Percentiles rank a stretch among this genome's conserved stretches.
Evolutionary conservation across 2,888 invertebrate genomes (phyloP).

Genomic region (Drosophila melanosoma): DNA sequence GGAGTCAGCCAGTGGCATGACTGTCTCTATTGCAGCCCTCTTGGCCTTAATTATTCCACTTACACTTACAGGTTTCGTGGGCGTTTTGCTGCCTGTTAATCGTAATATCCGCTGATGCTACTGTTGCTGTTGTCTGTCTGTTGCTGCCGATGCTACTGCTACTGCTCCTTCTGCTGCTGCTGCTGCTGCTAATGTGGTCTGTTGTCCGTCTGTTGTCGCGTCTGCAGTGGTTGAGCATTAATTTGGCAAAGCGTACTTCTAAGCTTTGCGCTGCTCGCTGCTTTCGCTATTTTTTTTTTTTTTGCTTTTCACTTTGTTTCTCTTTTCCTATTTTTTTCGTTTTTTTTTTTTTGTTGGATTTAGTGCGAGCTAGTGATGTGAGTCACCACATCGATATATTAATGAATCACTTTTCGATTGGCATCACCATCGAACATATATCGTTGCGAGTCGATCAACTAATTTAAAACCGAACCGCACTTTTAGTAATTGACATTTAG

Average conservation of each 20-base stretch:
- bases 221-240: constrained; percentile 15
- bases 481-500: not conserved
- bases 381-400: constrained; percentile 13
- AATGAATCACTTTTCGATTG: constrained; percentile 3
- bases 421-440: not conserved
- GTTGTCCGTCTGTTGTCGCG: constrained; percentile 12
- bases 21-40: constrained; percentile 47
- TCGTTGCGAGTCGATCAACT: constrained; percentile 6
- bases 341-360: constrained; percentile 35
- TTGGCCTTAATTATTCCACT: constrained; percentile 49
- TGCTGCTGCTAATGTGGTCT: constrained; percentile 16
- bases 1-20: constrained; percentile 84
- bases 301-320: constrained; percentile 47
- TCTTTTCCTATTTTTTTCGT: constrained; percentile 15
- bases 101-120: constrained; percentile 17
- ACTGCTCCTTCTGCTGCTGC: constrained; percentile 7
- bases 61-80: constrained; percentile 49
- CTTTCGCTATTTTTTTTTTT: constrained; percentile 37
- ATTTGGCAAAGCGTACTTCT: constrained; percentile 31
- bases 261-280: constrained; percentile 38
- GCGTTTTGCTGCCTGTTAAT: constrained; percentile 45
- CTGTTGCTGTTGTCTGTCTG: constrained; percentile 10
- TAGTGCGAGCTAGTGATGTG: constrained; percentile 41
- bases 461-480: not conserved
- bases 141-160: constrained; percentile 31